Base-by-base conservation (phyloP, 2,888 invertebrate species). In the Tachina fera region DNA sequence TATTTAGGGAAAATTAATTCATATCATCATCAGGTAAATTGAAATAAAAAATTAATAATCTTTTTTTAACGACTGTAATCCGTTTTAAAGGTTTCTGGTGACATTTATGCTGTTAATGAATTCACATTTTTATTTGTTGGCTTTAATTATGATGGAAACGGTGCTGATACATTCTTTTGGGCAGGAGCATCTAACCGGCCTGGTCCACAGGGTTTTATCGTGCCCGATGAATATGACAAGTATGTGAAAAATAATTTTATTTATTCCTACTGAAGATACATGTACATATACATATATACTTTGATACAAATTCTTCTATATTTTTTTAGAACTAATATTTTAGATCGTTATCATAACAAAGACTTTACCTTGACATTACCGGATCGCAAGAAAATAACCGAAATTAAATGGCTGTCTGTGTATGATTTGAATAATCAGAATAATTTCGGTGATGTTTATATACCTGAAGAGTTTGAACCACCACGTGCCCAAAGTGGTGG, bases 131-230 rank as follows among this genome's bases (percentile, higher is more conserved):
- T 97, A 11, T 92, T 98, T 83, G 95, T 95, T 22, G 95, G 95
- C 87, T 98, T 98, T 91, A 97, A 95, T 91, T 98, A 98, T 89
- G 98, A 98, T 91, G 98, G 98, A 56, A 96, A 96, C 61, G 98
- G 97, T 0, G 96, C 96, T 11, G 98, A 98, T 91, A 96, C 98
- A 2, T 98, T 97, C 93, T 98, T 98, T 93, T 98, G 97, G 97
- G 96, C 97, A 0, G 98, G 98, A n/a, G 96, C 97, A 47, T 94
- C 96, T 0, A 96, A 96, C 89, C 94, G 97, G 22, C 97, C 98
- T 0, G 97, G 97, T 0, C 97, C 97, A 0, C 96, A 97, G 91
- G 98, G 98, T 9, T 98, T 98, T 91, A 97, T 98, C 78, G 96
- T 98, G 61, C 97, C 98, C 1, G 97, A 98, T 90, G 96, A 97